Evolutionary conservation across 2,888 invertebrate species (phyloP).

Genomic region (Microdon myrmicae): DNA sequence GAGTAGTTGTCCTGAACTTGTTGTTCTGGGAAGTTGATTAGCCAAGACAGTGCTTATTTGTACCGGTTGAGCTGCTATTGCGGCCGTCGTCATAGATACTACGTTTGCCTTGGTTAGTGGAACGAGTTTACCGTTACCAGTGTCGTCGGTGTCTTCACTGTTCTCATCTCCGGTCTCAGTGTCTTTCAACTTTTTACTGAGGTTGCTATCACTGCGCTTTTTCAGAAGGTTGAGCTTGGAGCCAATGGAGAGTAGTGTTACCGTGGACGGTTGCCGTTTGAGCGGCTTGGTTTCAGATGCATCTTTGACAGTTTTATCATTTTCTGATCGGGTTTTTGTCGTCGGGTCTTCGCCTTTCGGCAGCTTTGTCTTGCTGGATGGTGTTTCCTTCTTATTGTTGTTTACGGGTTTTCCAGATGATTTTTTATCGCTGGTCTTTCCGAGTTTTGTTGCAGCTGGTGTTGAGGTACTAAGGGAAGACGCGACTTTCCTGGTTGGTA

Average conservation of each 20-base stretch:
- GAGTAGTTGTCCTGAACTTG: slow-evolving; percentile 40
- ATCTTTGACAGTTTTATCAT: slow-evolving; percentile 34
- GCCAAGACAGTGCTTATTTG: slow-evolving; percentile 70
- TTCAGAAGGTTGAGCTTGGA: slow-evolving; percentile 61
- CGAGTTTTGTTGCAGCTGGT: slow-evolving; percentile 30
- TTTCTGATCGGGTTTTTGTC: slow-evolving; percentile 9
- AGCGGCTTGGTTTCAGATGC: slow-evolving; percentile 30
- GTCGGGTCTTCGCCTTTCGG: slow-evolving; percentile 1
- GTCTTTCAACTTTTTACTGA: slow-evolving; percentile 57
- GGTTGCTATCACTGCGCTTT: slow-evolving; percentile 61
- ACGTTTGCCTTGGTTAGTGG: slow-evolving; percentile 59
- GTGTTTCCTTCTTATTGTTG: slow-evolving; percentile 49
- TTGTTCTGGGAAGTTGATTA: slow-evolving; percentile 65
- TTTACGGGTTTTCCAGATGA: slow-evolving; percentile 42
- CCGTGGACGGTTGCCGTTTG: slow-evolving; percentile 59
- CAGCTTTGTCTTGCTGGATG: slow-evolving; percentile 48
- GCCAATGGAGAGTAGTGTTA: slow-evolving; percentile 61
- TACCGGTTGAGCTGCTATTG: slow-evolving; percentile 70
- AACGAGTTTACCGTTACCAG: slow-evolving; percentile 52
- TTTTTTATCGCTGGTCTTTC: slow-evolving; percentile 52
- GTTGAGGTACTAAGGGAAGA: background rate
- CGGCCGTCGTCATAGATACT: slow-evolving; percentile 72
- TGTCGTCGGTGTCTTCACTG: slow-evolving; percentile 21
- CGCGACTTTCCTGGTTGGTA: slow-evolving; percentile 13
- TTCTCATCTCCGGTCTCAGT: slow-evolving; percentile 7